Evolutionary conservation across 2,113 vertebrate species (phyloP).

Genomic region (Noctilio leporinus): DNA sequence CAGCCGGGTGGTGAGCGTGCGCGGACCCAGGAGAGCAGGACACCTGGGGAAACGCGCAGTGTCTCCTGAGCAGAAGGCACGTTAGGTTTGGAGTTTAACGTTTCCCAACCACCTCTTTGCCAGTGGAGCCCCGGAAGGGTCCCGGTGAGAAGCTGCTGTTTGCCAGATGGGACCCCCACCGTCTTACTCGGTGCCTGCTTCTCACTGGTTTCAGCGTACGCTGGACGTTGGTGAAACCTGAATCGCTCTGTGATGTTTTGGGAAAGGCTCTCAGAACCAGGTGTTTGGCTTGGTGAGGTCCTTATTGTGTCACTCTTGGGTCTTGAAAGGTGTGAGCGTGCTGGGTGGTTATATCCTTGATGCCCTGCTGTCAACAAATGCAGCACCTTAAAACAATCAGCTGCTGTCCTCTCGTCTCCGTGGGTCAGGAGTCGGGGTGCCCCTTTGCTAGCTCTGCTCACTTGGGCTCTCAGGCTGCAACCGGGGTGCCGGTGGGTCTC

Average conservation of each 20-base stretch:
- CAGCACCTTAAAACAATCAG: background rate
- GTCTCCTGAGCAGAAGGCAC: background rate
- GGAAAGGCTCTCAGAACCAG: background rate
- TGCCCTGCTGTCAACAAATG: background rate
- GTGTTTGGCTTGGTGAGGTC: background rate
- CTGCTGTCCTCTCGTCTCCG: background rate
- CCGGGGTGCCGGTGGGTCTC: no score
- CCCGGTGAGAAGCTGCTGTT: background rate
- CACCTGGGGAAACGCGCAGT: no score
- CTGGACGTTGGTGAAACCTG: background rate
- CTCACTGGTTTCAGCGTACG: background rate
- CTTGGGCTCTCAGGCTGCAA: background rate
- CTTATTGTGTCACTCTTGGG: background rate
- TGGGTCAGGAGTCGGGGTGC: background rate
- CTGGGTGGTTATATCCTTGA: background rate
- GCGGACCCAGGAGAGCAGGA: no score
- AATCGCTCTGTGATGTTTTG: conserved; percentile 26
- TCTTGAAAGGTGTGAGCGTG: background rate
- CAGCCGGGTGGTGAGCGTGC: no score
- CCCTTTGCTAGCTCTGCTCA: background rate
- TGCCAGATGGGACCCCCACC: no score
- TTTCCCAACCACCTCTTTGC: background rate
- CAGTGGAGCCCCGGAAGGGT: background rate
- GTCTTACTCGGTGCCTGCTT: background rate
- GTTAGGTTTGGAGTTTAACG: background rate